phyloP scores from a whole-genome alignment of 1,140 invertebrate genomes.

The Lepidurus couesii region DNA sequence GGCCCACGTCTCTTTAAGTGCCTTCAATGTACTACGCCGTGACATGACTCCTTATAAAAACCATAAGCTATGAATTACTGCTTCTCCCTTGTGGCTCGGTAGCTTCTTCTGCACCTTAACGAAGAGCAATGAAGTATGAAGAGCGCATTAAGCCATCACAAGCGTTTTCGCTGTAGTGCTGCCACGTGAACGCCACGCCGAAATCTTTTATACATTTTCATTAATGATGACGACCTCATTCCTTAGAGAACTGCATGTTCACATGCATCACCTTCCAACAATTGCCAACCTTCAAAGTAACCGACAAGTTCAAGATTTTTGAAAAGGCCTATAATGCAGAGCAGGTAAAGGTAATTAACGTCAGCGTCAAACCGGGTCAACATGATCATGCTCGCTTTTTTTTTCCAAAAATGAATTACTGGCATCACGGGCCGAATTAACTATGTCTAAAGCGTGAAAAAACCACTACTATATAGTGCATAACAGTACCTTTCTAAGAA shows the following conservation, averaged over 20 bases:
- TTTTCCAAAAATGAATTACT: background rate
- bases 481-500: background rate
- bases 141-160: slow-evolving; percentile 7
- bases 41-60: background rate
- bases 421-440: background rate
- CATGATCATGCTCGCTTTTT: background rate
- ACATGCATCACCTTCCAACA: background rate
- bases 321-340: background rate
- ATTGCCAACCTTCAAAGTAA: background rate
- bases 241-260: background rate
- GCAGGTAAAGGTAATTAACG: background rate
- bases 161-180: background rate
- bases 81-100: background rate
- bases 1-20: background rate
- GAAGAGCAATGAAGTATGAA: background rate
- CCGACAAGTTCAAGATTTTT: background rate
- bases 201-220: background rate
- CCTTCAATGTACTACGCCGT: background rate
- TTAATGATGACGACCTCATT: slow-evolving; percentile 15
- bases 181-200: background rate
- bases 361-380: background rate
- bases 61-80: background rate
- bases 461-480: background rate
- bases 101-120: background rate
- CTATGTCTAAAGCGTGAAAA: background rate